Percentiles rank a stretch among this genome's conserved stretches.
phyloP scores from a whole-genome alignment of 2,113 vertebrate genomes.

The Microtus ochrogaster region DNA sequence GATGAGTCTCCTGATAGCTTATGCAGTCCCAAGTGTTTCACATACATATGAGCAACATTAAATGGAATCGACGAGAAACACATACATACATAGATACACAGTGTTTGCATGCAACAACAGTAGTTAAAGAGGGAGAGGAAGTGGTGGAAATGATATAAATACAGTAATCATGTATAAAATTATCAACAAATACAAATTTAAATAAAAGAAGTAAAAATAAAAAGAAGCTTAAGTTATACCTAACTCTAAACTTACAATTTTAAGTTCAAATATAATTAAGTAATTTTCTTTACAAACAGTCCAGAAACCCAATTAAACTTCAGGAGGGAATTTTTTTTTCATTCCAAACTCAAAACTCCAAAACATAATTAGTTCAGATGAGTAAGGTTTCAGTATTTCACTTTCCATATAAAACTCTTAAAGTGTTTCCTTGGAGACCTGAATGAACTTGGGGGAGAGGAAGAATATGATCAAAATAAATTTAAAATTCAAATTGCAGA shows the following conservation, averaged over 20 bases:
- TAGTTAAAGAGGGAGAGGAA: background rate
- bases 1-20: background rate
- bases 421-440: too few species aligned
- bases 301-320: background rate
- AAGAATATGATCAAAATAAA: background rate
- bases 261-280: background rate
- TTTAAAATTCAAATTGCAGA: background rate
- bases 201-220: background rate
- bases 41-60: background rate
- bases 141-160: background rate
- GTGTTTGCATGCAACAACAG: background rate
- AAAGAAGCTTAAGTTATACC: background rate
- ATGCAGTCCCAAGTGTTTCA: background rate
- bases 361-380: background rate
- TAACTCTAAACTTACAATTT: background rate
- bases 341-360: background rate
- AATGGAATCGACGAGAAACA: background rate
- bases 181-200: too few species aligned
- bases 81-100: background rate
- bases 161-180: background rate
- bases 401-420: background rate
- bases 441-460: background rate
- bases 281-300: background rate
- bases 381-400: background rate
- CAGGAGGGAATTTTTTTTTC: background rate